A percentile compares a stretch with the other conserved stretches of the same genome.
Conservation (phyloP, 2,113 vertebrate genomes). For the Epinephelus fuscoguttatus region DNA sequence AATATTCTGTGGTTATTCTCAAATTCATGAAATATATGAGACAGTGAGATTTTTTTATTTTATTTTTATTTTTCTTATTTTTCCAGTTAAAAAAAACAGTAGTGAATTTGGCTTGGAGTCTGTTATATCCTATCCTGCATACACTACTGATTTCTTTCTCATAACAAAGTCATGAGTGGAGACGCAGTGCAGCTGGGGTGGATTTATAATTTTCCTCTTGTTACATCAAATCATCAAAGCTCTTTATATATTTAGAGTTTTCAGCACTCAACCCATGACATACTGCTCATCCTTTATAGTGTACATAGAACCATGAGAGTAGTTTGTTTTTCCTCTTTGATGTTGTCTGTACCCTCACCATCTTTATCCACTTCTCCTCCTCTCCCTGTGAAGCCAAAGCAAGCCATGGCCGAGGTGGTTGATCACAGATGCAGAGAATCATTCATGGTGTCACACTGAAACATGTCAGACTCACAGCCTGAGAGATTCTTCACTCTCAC, state of each 20-base stretch:
- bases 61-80: too few relatives aligned
- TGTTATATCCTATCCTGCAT: background rate
- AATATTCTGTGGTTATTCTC: background rate
- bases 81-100: background rate
- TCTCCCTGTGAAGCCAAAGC: constrained; percentile 4
- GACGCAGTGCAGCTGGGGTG: background rate
- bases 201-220: background rate
- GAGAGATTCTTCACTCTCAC: constrained; percentile 29
- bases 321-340: background rate
- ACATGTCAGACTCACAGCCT: constrained; percentile 31
- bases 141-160: background rate
- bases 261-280: constrained; percentile 6
- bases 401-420: constrained; percentile 1
- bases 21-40: background rate
- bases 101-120: background rate
- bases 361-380: constrained; percentile 24
- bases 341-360: constrained; percentile 7
- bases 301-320: constrained; percentile 3
- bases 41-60: too few relatives aligned
- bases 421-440: constrained; percentile 50
- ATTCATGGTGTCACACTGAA: constrained; percentile 58
- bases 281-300: background rate
- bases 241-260: background rate
- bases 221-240: constrained; percentile 21
- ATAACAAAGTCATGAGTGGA: background rate